phyloP scores from a whole-genome alignment of 2,113 vertebrate species.

The Perca schrenkii region DNA sequence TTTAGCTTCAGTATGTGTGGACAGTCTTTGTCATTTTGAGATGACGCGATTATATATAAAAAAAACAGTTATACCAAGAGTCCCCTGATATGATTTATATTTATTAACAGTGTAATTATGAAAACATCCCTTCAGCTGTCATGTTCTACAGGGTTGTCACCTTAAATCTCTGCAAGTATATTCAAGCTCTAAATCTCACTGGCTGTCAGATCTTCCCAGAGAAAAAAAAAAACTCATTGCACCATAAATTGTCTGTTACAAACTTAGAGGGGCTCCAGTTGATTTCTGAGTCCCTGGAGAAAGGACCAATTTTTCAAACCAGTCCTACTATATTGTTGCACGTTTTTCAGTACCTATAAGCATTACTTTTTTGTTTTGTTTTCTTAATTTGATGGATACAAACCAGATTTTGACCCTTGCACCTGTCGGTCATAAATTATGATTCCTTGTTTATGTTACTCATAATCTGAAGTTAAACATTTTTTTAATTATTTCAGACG shows the following conservation, averaged over 20 bases:
- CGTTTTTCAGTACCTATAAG: conserved; percentile 51
- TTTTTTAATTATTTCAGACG: conserved; percentile 56
- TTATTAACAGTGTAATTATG: conserved; percentile 60
- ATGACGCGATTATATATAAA: not conserved
- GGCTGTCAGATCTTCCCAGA: conserved; percentile 64
- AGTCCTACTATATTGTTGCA: conserved; percentile 54
- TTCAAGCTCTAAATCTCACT: conserved; percentile 65
- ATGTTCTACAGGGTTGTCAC: conserved; percentile 62
- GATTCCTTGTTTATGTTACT: conserved; percentile 73
- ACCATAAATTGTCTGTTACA: conserved; percentile 69
- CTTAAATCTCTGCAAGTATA: conserved; percentile 72
- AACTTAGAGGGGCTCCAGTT: conserved; percentile 49
- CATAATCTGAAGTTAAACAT: conserved; percentile 65
- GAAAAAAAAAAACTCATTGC: conserved; percentile 60
- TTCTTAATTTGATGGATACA: conserved; percentile 74
- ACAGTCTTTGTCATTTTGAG: conserved; percentile 17
- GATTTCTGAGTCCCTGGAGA: conserved; percentile 67
- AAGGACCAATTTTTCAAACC: conserved; percentile 64
- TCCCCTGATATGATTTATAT: conserved; percentile 44
- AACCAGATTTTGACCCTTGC: conserved; percentile 81
- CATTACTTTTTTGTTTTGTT: conserved; percentile 13
- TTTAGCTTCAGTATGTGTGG: conserved; percentile 28
- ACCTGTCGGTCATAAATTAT: conserved; percentile 73
- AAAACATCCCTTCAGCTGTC: conserved; percentile 66
- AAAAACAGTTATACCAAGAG: not conserved